A percentile compares a stretch with the other conserved stretches of the same genome.
Evolutionary conservation across 2,113 vertebrate species (phyloP).

Genomic region (Tamias sibiricus): DNA sequence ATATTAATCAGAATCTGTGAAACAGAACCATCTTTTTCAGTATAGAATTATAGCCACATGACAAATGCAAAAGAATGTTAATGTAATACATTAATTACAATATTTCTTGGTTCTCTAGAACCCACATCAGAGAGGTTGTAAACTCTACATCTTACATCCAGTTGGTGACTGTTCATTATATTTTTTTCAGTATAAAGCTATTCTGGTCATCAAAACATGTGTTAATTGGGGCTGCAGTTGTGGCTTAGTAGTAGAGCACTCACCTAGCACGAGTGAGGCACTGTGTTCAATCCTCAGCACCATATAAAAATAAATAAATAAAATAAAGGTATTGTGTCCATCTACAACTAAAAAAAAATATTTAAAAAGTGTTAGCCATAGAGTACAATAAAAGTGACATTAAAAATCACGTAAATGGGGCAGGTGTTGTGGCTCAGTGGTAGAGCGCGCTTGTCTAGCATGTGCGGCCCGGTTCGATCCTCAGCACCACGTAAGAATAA

Average conservation of each 20-base stretch:
- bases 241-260: too few relatives aligned
- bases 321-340: too few relatives aligned
- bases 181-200: constrained; percentile 55
- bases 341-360: too few relatives aligned
- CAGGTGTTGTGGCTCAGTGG: too few relatives aligned
- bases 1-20: constrained; percentile 64
- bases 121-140: constrained; percentile 66
- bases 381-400: neutral
- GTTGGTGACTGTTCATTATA: constrained; percentile 61
- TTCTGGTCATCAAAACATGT: constrained; percentile 70
- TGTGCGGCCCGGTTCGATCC: too few relatives aligned
- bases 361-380: constrained; percentile 46
- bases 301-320: too few relatives aligned
- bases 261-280: too few relatives aligned
- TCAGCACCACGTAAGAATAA: too few relatives aligned
- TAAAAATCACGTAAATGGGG: neutral
- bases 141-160: neutral
- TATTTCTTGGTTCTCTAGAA: constrained; percentile 51
- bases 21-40: constrained; percentile 57
- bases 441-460: too few relatives aligned
- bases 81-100: constrained; percentile 75
- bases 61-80: constrained; percentile 14
- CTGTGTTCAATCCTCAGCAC: too few relatives aligned
- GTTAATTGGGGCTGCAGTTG: neutral
- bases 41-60: constrained; percentile 73